Conservation (phyloP, 2,888 invertebrate genomes). For the Ferrisia virgata region DNA sequence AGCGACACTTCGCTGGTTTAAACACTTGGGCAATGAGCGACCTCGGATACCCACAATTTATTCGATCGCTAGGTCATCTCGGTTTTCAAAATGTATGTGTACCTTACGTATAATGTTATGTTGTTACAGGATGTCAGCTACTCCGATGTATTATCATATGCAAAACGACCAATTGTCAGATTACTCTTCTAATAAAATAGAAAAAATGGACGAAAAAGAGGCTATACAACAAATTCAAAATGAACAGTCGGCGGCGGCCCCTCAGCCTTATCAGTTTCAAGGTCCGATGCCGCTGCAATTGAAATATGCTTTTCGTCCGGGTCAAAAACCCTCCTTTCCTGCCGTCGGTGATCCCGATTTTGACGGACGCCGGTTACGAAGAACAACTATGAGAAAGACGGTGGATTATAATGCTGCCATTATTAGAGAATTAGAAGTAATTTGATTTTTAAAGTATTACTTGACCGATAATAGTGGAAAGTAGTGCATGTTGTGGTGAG, state of each 20-base stretch:
- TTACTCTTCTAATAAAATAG: background rate
- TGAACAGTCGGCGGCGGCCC: background rate
- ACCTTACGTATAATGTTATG: background rate
- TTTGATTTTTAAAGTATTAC: constrained; percentile 49
- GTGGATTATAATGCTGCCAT: constrained; percentile 97
- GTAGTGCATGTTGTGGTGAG: background rate
- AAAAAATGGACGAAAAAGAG: constrained; percentile 34
- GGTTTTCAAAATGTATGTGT: background rate
- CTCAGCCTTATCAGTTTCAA: constrained; percentile 47
- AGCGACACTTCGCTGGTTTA: background rate
- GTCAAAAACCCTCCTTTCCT: constrained; percentile 42
- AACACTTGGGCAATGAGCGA: background rate
- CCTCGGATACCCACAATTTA: background rate
- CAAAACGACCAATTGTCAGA: background rate
- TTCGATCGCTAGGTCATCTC: background rate
- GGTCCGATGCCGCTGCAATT: constrained; percentile 47
- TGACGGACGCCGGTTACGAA: constrained; percentile 91
- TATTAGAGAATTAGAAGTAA: constrained; percentile 83
- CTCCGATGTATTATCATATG: constrained; percentile 9
- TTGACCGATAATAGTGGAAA: background rate
- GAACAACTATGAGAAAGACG: constrained; percentile 95
- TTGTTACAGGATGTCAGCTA: background rate
- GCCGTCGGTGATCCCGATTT: constrained; percentile 61
- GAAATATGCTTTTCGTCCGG: constrained; percentile 35
- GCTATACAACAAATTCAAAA: background rate